Base-by-base conservation (phyloP, 1,140 invertebrate species). In the Cydia amplana region DNA sequence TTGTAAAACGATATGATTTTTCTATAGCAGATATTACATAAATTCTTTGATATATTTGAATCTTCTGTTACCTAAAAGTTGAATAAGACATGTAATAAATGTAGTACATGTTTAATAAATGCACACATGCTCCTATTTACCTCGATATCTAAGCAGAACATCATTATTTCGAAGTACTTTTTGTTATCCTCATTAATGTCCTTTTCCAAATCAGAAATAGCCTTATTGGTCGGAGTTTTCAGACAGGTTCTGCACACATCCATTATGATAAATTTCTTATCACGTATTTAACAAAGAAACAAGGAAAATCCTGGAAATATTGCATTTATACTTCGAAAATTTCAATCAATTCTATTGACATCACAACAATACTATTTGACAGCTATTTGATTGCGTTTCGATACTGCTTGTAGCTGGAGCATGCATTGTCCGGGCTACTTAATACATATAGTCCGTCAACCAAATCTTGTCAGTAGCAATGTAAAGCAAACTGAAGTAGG, bases 131-230 rank as follows among this genome's bases (percentile, higher is more conserved):
- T 16, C 46, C 65, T 73, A 77, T 78, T 81, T 76, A 87, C 87
- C 82, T 86, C 28, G 64, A 91, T 85, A 80, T 82, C 82, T 73
- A 91, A 82, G 78, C 87, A 89, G 83, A 87, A 91, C 73, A 84
- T 74, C 65, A 89, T 78, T 55, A 91, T 81, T 67, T 91, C 87
- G 32, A 64, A 64, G 77, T 78, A 83, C 73, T 73, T 80, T 76
- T 80, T 82, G 40, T 79, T 75, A 28, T 86, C 75, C n/a, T 75
- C 81, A 72, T 82, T 79, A 64, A 84, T 77, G 32, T 79, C 76
- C 18, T 70, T 76, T 43, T 82, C 72, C 77, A 87, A 75, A 36
- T 87, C 73, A 20, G 67, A 79, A 51, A 90, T 83, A 73, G 87
- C 81, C 77, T 83, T 87, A 14, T 78, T 75, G 20, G 78, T 74